phyloP scores from a whole-genome alignment of 2,888 invertebrate genomes.

The Netelia virgata region DNA sequence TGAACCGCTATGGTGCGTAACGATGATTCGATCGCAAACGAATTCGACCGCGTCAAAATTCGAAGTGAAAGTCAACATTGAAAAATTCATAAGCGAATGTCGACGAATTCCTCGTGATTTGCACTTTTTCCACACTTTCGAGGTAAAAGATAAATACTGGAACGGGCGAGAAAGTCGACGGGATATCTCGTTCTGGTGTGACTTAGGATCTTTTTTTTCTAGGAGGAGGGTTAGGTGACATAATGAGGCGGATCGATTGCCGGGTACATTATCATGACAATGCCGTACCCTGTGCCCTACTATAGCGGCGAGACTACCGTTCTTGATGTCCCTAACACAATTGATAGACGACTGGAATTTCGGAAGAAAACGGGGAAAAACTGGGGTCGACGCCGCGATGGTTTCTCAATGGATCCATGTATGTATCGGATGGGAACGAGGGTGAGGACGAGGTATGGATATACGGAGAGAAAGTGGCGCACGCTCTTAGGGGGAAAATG shows the following conservation, averaged over 20 bases:
- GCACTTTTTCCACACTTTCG: slow-evolving; percentile 17
- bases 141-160: slow-evolving; percentile 13
- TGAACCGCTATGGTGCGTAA: neutral
- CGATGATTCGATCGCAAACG: slow-evolving; percentile 10
- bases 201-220: slow-evolving; percentile 74
- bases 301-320: slow-evolving; percentile 61
- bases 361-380: slow-evolving; percentile 80
- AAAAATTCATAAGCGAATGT: neutral
- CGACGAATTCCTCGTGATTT: neutral
- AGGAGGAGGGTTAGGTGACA: slow-evolving; percentile 72
- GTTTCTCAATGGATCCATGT: slow-evolving; percentile 45
- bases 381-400: slow-evolving; percentile 69
- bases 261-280: slow-evolving; percentile 83
- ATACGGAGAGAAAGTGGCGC: slow-evolving; percentile 57
- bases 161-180: slow-evolving; percentile 39
- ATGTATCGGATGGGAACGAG: slow-evolving; percentile 44
- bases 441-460: slow-evolving; percentile 48
- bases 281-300: slow-evolving; percentile 70
- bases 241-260: slow-evolving; percentile 84
- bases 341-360: slow-evolving; percentile 82
- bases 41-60: neutral
- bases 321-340: slow-evolving; percentile 78
- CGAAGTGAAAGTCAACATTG: neutral
- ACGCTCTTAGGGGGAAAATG: slow-evolving; percentile 42
- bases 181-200: slow-evolving; percentile 72